Evolutionary conservation across 2,888 invertebrate species (phyloP), one percentile per base, ranked within the genome.

Genomic region (Exocentrus adspersus): DNA sequence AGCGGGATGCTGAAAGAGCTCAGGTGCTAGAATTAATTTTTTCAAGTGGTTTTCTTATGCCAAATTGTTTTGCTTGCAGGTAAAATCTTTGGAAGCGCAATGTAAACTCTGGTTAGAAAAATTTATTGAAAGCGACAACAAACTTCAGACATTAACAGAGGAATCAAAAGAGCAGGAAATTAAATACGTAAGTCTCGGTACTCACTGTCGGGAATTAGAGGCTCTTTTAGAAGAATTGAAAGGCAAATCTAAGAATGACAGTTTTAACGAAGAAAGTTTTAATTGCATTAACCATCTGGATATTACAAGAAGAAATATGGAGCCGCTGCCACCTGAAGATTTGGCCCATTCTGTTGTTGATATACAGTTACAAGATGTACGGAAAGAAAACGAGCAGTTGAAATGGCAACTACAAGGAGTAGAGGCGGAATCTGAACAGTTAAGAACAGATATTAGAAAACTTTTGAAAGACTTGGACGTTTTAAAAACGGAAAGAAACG

Each of bases 1-100:
- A 88, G 42, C 85, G 86, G 54, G 86, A 88, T 59, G 70, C 75
- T 1, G 81, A 85, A 48, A 84, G 81, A 53, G 78, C 83, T 52
- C 86, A 80, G 67, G 80, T 80, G 74, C 16, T 21, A 7, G 7
- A 16, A 16, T 60, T 42, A n/a, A 12, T 32, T 32, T 14, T 51
- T 41, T 41, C 1, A 10, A 62, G n/a, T n/a, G 17, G 9, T 10
- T 62, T 51, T 20, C 12, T 51, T 46, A 1, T 48, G 30, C 10
- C 19, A 51, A 77, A 81, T 16, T 71, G 81, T 52, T 28, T 80
- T 79, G 14, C 46, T 80, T 83, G 42, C 78, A 85, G 71, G 71
- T 84, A 2, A 79, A 80, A 69, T 82, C 80, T 64, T 76, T 82
- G 0, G 82, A 82, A 73, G 75, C 78, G 32, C 75, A 81, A 58